phyloP scores from a whole-genome alignment of 1,140 invertebrate genomes.

The Anthonomus grandis region DNA sequence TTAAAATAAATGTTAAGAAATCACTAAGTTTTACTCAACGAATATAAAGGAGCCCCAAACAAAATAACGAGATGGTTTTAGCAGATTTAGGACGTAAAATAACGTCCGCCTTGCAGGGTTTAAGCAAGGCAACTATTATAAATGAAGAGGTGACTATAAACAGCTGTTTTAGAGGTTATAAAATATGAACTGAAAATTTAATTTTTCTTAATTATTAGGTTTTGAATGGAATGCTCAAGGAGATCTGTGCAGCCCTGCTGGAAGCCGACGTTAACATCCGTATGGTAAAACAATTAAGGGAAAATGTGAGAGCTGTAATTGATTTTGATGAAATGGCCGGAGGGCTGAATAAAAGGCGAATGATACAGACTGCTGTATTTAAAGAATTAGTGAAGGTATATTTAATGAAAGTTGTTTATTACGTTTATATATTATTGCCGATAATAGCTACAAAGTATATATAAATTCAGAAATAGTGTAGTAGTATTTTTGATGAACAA shows the following conservation, averaged over 20 bases:
- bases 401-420: background rate
- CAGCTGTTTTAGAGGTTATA: conserved; percentile 34
- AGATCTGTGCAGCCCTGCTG: conserved; percentile 94
- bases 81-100: conserved; percentile 99
- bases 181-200: too few species aligned
- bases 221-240: conserved; percentile 98
- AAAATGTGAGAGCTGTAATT: conserved; percentile 97
- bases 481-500: too few species aligned
- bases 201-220: conserved; percentile 64
- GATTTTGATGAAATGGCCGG: conserved; percentile 99
- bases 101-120: conserved; percentile 92
- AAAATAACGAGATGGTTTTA: conserved; percentile 80
- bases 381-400: conserved; percentile 96
- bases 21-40: too few species aligned
- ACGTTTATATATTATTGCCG: too few species aligned
- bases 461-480: too few species aligned
- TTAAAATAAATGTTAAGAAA: too few species aligned
- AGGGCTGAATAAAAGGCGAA: conserved; percentile 95
- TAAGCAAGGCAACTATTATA: conserved; percentile 98
- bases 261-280: conserved; percentile 99
- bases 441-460: too few species aligned
- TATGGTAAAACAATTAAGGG: conserved; percentile 92
- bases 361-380: conserved; percentile 99
- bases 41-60: conserved; percentile 5
- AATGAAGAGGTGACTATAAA: conserved; percentile 85